Conservation (phyloP, 2,113 vertebrate species). For the Triplophysa tibetana region DNA sequence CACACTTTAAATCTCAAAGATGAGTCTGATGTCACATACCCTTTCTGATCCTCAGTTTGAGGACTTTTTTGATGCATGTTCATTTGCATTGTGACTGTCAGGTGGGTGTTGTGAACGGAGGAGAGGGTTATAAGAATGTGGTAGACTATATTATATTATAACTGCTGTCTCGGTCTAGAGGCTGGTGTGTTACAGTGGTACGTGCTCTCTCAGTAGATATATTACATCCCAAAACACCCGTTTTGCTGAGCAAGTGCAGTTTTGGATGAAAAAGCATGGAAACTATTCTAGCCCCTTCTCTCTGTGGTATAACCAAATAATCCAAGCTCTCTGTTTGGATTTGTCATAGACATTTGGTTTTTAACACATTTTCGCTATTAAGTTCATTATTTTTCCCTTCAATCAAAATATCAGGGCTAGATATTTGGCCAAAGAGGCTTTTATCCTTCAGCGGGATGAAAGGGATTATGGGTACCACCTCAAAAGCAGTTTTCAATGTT, state of each 20-base stretch:
- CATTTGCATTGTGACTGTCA: conserved; percentile 34
- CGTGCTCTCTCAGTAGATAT: conserved; percentile 4
- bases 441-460: conserved; percentile 49
- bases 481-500: not conserved
- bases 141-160: not conserved
- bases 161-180: conserved; percentile 62
- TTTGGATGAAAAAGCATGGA: conserved; percentile 2
- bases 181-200: conserved; percentile 8
- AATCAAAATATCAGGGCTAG: conserved; percentile 29
- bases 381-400: conserved; percentile 15
- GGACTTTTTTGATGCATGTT: conserved; percentile 55
- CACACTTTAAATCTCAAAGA: not conserved
- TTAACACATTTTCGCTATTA: conserved; percentile 13
- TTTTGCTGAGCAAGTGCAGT: conserved; percentile 30
- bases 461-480: not conserved
- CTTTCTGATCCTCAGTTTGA: conserved; percentile 56
- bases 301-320: conserved; percentile 8
- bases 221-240: conserved; percentile 1
- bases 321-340: conserved; percentile 9
- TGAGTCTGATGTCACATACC: conserved; percentile 23
- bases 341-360: not conserved
- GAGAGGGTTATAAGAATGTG: conserved; percentile 16
- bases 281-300: not conserved
- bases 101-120: not conserved
- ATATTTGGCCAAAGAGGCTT: conserved; percentile 27